phyloP scores from a whole-genome alignment of 2,888 invertebrate genomes.

The Eubasilissa splendida region DNA sequence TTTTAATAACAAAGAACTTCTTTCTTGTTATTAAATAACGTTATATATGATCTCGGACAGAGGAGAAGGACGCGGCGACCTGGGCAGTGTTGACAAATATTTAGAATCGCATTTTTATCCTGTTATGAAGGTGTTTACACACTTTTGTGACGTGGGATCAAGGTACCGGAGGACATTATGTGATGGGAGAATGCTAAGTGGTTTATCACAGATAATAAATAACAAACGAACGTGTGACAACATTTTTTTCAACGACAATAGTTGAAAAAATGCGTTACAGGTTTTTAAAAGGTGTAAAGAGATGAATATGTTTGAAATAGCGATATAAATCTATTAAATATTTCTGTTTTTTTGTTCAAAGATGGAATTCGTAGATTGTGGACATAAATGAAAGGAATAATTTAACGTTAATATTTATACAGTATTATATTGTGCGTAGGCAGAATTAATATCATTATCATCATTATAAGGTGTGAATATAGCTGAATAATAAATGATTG shows the following conservation, averaged over 20 bases:
- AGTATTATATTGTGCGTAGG: too few species aligned
- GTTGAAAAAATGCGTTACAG: not conserved
- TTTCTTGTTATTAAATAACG: conserved; percentile 40
- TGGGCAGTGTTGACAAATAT: conserved; percentile 56
- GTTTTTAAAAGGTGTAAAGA: not conserved
- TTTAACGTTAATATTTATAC: too few species aligned
- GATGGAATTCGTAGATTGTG: conserved; percentile 3
- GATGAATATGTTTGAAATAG: conserved; percentile 3
- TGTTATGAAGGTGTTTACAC: conserved; percentile 45
- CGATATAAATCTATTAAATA: not conserved
- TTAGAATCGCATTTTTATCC: conserved; percentile 47
- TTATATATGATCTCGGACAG: conserved; percentile 26
- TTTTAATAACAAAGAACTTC: conserved; percentile 46
- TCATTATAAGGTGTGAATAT: too few species aligned
- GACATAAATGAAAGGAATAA: not conserved
- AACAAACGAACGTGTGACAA: conserved; percentile 5
- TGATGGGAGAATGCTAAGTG: conserved; percentile 20
- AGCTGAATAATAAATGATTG: too few species aligned
- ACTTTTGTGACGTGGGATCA: conserved; percentile 37
- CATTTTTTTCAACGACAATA: conserved; percentile 5
- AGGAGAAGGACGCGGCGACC: conserved; percentile 4
- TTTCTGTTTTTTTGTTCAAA: not conserved
- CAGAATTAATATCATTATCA: too few species aligned
- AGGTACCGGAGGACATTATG: conserved; percentile 16
- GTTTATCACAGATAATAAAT: conserved; percentile 35